Evolutionary conservation across 2,888 invertebrate genomes (phyloP), one percentile per base, ranked within the genome.

Genomic region (Pocota personata): DNA sequence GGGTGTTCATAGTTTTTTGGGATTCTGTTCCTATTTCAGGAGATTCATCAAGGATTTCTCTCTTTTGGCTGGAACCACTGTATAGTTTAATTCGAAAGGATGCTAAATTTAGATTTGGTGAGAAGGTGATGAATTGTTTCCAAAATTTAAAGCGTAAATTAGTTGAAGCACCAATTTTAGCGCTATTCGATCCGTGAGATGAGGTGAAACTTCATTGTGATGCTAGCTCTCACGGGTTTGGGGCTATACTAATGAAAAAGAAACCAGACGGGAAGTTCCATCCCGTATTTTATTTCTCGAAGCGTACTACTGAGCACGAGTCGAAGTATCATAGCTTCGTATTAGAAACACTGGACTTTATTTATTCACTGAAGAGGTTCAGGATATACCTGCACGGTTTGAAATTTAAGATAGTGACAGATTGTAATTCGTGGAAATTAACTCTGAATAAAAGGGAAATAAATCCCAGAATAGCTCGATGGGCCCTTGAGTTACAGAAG

Each of bases 341-440:
- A 8, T 7, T 90, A 89, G 0, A 66, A 66, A 27, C 50, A 37
- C 24, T 24, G 24, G 24, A 2, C 24, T n/a, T n/a, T n/a, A n/a
- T n/a, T n/a, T n/a, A n/a, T n/a, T n/a, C n/a, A n/a, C n/a, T n/a
- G n/a, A n/a, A n/a, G n/a, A n/a, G n/a, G 24, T 24, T 24, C 4
- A 24, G 24, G 4, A 24, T 24, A 24, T 4, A 24, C 24, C 24
- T 24, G 24, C 24, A 24, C 4, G 24, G 24, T 24, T 24, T 24
- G 4, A 24, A 24, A 24, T 24, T 24, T 24, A 24, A 24, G 24
- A 24, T 24, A 24, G 24, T 24, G 24, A 24, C 24, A 24, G 24
- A 24, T 40, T 60, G 24, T 24, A 24, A 24, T 24, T 24, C 24
- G 24, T 4, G 2, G 24, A 24, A 2, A 4, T 24, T 24, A 24